Percentiles rank a stretch among this genome's conserved stretches.
phyloP scores from a whole-genome alignment of 1,140 invertebrate species.

The Dendrolimus punctatus region DNA sequence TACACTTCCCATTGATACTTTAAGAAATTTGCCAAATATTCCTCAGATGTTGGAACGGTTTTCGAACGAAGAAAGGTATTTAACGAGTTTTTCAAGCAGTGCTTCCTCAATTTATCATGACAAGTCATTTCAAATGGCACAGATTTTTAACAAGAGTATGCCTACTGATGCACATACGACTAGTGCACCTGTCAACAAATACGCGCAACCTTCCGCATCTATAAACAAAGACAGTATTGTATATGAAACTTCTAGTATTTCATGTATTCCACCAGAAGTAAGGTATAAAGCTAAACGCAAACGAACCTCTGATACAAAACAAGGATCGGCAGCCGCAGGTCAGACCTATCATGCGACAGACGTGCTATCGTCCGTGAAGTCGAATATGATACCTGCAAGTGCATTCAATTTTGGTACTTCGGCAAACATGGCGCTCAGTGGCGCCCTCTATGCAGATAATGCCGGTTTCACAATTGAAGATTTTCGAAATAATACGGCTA shows the following conservation, averaged over 20 bases:
- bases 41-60: constrained; percentile 76
- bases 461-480: constrained; percentile 76
- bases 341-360: constrained; percentile 40
- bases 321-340: constrained; percentile 68
- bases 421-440: constrained; percentile 65
- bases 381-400: constrained; percentile 77
- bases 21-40: constrained; percentile 71
- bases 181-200: constrained; percentile 35
- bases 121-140: constrained; percentile 65
- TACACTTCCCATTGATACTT: constrained; percentile 50
- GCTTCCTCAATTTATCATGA: constrained; percentile 59
- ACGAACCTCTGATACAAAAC: constrained; percentile 65
- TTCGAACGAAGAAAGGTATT: constrained; percentile 70
- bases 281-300: constrained; percentile 47
- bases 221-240: constrained; percentile 46
- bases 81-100: constrained; percentile 50
- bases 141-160: constrained; percentile 71
- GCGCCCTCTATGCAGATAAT: constrained; percentile 73
- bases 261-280: constrained; percentile 24
- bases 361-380: constrained; percentile 56
- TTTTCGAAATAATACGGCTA: constrained; percentile 71
- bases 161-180: constrained; percentile 41
- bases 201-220: constrained; percentile 38
- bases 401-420: constrained; percentile 80
- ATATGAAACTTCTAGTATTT: constrained; percentile 37